Conservation (phyloP, 1,140 invertebrate species). For the Theocolax elegans region DNA sequence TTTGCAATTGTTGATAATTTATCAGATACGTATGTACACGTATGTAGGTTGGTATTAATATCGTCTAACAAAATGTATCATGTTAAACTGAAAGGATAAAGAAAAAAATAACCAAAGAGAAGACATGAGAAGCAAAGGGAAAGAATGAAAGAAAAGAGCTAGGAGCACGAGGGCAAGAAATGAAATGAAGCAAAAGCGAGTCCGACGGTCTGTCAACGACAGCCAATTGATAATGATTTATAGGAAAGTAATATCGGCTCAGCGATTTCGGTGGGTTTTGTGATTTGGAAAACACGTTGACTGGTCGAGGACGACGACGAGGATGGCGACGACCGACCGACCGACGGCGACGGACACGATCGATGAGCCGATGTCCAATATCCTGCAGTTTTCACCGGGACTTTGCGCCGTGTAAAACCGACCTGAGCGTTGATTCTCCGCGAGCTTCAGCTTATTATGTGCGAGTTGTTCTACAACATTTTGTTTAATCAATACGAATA, state of each 20-base stretch:
- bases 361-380: conserved; percentile 42
- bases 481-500: too few relatives aligned
- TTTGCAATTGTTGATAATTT: too few relatives aligned
- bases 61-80: too few relatives aligned
- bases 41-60: too few relatives aligned
- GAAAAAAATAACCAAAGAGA: not conserved
- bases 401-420: conserved; percentile 18
- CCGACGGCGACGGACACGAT: conserved; percentile 27
- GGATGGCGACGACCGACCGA: conserved; percentile 2
- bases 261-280: conserved; percentile 42
- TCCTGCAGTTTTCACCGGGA: conserved; percentile 3
- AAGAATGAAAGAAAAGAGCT: not conserved
- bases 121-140: conserved; percentile 5
- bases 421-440: conserved; percentile 16
- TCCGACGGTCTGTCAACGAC: conserved; percentile 45
- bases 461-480: too few relatives aligned
- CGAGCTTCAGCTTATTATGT: too few relatives aligned
- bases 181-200: conserved; percentile 23
- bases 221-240: conserved; percentile 58
- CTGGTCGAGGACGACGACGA: not conserved
- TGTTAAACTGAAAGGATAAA: not conserved
- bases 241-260: conserved; percentile 42
- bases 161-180: conserved; percentile 1
- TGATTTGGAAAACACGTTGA: conserved; percentile 52
- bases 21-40: too few relatives aligned